Base-by-base conservation (phyloP, 2,888 invertebrate genomes). In the Conistra vaccinii region DNA sequence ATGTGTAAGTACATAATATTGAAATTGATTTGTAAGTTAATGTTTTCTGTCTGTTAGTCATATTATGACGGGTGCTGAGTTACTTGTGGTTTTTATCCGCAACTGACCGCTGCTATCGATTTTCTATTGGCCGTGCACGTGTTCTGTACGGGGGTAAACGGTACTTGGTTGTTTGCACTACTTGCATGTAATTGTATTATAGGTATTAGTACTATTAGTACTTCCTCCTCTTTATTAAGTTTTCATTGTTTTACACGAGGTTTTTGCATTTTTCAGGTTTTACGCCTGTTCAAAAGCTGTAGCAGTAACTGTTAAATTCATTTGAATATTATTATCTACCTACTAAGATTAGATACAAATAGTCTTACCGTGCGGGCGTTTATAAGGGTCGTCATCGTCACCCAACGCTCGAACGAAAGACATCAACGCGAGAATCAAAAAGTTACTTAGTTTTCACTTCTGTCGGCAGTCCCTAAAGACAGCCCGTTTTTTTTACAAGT, bases 51-150 rank as follows among this genome's bases (percentile, higher is more conserved):
- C 87, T 26, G 58, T 58, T 63, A 87, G 83, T 90, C 78, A 78
- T 86, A 83, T 57, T 71, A 88, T 89, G 87, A 85, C 87, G 82
- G 91, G 93, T 93, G 92, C 92, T 84, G 81, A 87, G 89, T 94
- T 95, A 92, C 94, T 91, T 94, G 95, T 86, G 94, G 95, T 95
- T 92, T 90, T 83, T 90, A 91, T 92, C 93, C 92, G 92, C 94
- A 94, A 93, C 93, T 90, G 90, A 88, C 89, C 87, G 88, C 87
- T 90, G 89, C 91, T 93, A 95, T 95, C 93, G 93, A 94, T 95
- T 94, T 94, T 94, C 95, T 88, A 89, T 82, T 88, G 80, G 84
- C 83, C 78, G 78, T 86, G 83, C 85, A 88, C 83, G 91, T 89
- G 90, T 85, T 85, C 69, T 78, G 82, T 85, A 81, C 81, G 77